Evolutionary conservation across 2,113 vertebrate species (phyloP), one percentile per base, ranked within the genome.

Genomic region (Aplodontia rufa): DNA sequence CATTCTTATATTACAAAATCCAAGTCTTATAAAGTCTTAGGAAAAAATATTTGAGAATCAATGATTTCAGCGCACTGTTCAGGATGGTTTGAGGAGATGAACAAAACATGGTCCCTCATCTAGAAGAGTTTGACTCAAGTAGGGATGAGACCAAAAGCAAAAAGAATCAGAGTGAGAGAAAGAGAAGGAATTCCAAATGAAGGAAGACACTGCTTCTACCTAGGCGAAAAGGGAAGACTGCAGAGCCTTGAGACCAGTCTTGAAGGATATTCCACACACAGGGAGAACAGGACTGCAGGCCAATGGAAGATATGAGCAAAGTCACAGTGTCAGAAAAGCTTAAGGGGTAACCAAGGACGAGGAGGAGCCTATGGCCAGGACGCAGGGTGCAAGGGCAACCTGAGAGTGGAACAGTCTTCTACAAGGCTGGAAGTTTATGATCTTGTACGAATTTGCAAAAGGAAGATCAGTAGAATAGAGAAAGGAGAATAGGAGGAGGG

Each of bases 1-100:
- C 32, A 94, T 74, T 87, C 19, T 87, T 49, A 71, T 74, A 55
- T 62, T 94, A 53, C 5, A 95, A 82, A 92, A 35, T 17, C 40
- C 32, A 55, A 60, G 22, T 72, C 62, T 72, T 94, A 35, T 64
- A 87, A 19, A 76, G 8, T 72, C 68, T 35, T 13, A 47, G 53
- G 62, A 64, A 81, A 83, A 88, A 51, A 26, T 71, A 45, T 76
- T 72, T 68, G 37, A 80, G 55, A 22, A 10, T 19, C 37, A 8
- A 17, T 51, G 60, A 76, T 60, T 37, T 55, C 10, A 13, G 55
- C 7, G n/a, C 81, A 40, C 26, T 78, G n/a, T 68, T 62, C 55
- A 55, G 37, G 6, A 17, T 37, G 49, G 64, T 42, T 1, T 37
- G 40, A 81, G 26, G 26, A 66, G 53, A 66, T 55, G 30, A 86